phyloP scores from a whole-genome alignment of 2,888 invertebrate genomes.

The Hirtodrosophila duncani region DNA sequence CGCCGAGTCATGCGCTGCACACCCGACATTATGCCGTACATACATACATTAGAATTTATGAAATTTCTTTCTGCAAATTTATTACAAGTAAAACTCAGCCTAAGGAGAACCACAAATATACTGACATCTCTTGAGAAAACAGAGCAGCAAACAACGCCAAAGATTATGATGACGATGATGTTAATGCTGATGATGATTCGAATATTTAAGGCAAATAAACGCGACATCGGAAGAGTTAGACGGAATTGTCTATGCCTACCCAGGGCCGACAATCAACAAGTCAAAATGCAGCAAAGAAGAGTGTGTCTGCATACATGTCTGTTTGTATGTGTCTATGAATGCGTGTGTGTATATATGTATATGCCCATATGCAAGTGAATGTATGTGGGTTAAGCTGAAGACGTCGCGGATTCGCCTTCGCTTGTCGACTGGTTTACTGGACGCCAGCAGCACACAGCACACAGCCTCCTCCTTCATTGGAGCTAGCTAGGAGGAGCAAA shows the following conservation, averaged over 20 bases:
- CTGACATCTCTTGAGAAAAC: no score
- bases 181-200: slow-evolving; percentile 5
- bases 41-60: slow-evolving; percentile 4
- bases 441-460: slow-evolving; percentile 4
- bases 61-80: slow-evolving; percentile 2
- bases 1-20: no score
- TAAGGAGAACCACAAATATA: no score
- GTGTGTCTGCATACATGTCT: no score
- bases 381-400: slow-evolving; percentile 42
- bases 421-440: slow-evolving; percentile 19
- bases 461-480: slow-evolving; percentile 20
- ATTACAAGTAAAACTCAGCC: no score
- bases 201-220: slow-evolving; percentile 1
- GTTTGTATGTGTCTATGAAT: background rate
- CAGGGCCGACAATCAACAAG: slow-evolving; percentile 36
- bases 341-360: background rate
- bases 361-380: slow-evolving; percentile 16
- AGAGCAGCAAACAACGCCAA: slow-evolving; percentile 4
- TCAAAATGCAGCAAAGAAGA: slow-evolving; percentile 46
- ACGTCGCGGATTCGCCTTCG: slow-evolving; percentile 27
- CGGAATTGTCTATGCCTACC: background rate
- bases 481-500: slow-evolving; percentile 23
- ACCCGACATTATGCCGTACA: slow-evolving; percentile 13
- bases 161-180: background rate
- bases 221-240: background rate